Conservation (phyloP, 1,140 invertebrate genomes). For the Lineus longissimus region DNA sequence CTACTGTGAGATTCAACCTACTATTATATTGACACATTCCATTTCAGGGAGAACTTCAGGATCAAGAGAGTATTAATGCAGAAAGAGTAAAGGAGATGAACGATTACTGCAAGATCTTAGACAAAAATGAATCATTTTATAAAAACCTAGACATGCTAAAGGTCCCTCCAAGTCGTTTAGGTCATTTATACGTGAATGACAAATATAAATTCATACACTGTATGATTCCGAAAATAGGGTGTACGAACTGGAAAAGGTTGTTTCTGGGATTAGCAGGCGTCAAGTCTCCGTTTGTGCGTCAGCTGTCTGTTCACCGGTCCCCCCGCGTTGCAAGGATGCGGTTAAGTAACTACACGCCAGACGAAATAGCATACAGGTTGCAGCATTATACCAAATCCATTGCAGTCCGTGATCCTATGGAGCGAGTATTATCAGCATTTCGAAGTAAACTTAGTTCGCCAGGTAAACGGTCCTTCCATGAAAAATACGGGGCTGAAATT, state of each 20-base stretch:
- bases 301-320: slow-evolving; percentile 34
- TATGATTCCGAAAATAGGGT: slow-evolving; percentile 92
- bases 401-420: slow-evolving; percentile 86
- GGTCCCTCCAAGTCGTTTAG: too few relatives aligned
- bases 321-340: slow-evolving; percentile 24
- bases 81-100: too few relatives aligned
- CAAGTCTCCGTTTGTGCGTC: slow-evolving; percentile 36
- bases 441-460: slow-evolving; percentile 70
- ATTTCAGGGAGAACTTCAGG: too few relatives aligned
- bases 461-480: slow-evolving; percentile 65
- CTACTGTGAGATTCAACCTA: too few relatives aligned
- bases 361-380: slow-evolving; percentile 62
- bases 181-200: slow-evolving; percentile 62
- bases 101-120: too few relatives aligned
- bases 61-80: too few relatives aligned
- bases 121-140: too few relatives aligned
- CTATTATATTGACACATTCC: too few relatives aligned
- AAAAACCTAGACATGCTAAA: too few relatives aligned
- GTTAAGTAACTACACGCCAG: slow-evolving; percentile 58
- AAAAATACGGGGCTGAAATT: slow-evolving; percentile 75
- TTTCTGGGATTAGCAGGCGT: slow-evolving; percentile 74
- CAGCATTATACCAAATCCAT: slow-evolving; percentile 76
- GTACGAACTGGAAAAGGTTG: slow-evolving; percentile 90
- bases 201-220: slow-evolving; percentile 81
- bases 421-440: slow-evolving; percentile 83